Percentiles rank a stretch among this genome's conserved stretches.
These are phyloP conservation scores for Orthonyx spaldingii DNA, from an alignment of 2,113 vertebrate genomes.

Conservation along the genomic window DNA sequence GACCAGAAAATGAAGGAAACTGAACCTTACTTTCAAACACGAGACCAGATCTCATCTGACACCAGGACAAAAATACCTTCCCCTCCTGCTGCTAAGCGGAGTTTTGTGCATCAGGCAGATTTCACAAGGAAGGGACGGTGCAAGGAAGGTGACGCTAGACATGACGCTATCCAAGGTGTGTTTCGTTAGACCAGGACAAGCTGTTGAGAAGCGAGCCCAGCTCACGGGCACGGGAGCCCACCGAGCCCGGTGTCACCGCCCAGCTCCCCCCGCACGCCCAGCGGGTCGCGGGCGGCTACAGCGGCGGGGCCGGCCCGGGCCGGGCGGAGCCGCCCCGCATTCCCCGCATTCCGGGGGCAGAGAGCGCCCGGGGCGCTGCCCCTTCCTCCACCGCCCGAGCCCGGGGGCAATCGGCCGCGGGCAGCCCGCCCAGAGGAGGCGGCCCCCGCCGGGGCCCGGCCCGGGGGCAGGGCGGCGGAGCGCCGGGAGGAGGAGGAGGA, in stretches of 20 bases:
- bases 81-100: background rate
- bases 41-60: background rate
- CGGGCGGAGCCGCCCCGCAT: background rate
- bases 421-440: background rate
- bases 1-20: background rate
- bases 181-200: accelerated
- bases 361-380: background rate
- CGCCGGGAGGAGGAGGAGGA: background rate
- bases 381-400: background rate
- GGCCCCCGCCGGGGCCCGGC: background rate
- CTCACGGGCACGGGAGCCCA: background rate
- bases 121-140: background rate
- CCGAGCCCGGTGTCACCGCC: accelerated
- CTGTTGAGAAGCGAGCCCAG: background rate
- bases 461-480: background rate
- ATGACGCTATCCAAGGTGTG: background rate
- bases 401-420: background rate
- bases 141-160: background rate
- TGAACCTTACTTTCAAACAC: background rate
- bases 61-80: background rate
- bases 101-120: background rate
- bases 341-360: background rate
- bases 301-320: background rate
- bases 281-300: no score
- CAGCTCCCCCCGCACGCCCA: background rate